Base-by-base conservation (phyloP, 53 echinoderm and acorn worm species). In the Zoroaster sp. region DNA sequence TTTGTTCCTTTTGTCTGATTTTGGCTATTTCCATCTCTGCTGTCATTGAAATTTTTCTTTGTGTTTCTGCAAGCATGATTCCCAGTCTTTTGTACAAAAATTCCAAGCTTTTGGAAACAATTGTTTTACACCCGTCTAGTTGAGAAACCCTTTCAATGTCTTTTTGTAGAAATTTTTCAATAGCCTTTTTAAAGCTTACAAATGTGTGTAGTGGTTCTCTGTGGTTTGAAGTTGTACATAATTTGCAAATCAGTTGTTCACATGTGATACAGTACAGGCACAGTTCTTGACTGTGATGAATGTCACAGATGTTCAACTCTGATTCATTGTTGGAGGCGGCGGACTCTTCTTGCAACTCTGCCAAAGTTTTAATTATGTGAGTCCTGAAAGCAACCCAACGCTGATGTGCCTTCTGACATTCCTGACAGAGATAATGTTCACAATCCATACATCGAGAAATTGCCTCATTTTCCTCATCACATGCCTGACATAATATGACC, bases 171-270 rank as follows among this genome's bases (percentile, higher is more conserved):
- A 25, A 32, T 5, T 40, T 44, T 0, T 82, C 68, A 11, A 66
- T 67, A 13, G 82, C 82, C 5, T 5, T 31, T 15, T 66, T 43
- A 15, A 67, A 18, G 17, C 41, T 43, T 4, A 82, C 45, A 18
- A 30, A 0, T 20, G 12, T 82, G 42, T 82, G 82, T 13, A 44
- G 12, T 17, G 82, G 45, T 17, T 17, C 82, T 44, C 10, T 39
- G 68, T 82, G 82, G 12, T 66, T 66, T 4, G n/a, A n/a, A n/a
- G 7, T 1, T 5, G 82, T 0, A 67, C 89, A 89, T 14, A 34
- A 40, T 35, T 79, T 71, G 43, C 89, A 89, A 28, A 89, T 89
- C 30, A 89, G 89, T 51, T 78, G 70, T 51, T 89, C 89, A 35
- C 89, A 89, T 23, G 79, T 79, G 5, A 37, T 49, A 38, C 89